Evolutionary conservation across 2,888 invertebrate species (phyloP).

Genomic region (Cordylochernes scorpioides): DNA sequence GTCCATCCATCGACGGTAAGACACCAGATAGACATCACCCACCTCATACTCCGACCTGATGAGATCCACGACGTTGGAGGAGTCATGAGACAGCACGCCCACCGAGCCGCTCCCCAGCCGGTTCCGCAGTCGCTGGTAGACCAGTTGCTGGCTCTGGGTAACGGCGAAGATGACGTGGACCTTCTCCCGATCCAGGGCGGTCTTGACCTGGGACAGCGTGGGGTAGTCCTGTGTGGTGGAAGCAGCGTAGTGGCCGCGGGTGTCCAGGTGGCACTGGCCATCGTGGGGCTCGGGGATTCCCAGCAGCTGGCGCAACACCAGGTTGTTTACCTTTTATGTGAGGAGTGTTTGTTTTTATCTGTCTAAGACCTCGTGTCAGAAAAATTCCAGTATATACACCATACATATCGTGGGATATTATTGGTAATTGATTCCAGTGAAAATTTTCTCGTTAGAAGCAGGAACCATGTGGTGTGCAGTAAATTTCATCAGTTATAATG

Average conservation of each 20-base stretch:
- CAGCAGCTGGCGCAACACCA: conserved; percentile 38
- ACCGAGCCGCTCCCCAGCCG: conserved; percentile 80
- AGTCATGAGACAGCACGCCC: conserved; percentile 66
- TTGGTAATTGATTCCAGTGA: too few species aligned
- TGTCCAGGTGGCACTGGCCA: conserved; percentile 56
- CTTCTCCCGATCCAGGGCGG: conserved; percentile 57
- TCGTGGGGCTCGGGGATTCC: conserved; percentile 81
- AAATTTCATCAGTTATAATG: too few species aligned
- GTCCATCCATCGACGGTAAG: background rate
- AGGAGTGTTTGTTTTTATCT: background rate
- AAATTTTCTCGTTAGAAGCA: too few species aligned
- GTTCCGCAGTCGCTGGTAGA: conserved; percentile 52
- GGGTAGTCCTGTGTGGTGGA: conserved; percentile 76
- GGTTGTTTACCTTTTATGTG: background rate
- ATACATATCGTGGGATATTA: too few species aligned
- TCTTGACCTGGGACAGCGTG: conserved; percentile 61
- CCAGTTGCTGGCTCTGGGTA: conserved; percentile 49
- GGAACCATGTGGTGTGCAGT: too few species aligned
- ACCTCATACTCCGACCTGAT: conserved; percentile 60
- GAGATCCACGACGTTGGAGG: conserved; percentile 79
- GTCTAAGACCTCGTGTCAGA: background rate
- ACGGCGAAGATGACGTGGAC: conserved; percentile 96
- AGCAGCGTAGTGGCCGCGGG: conserved; percentile 42
- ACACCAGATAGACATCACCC: conserved; percentile 1
- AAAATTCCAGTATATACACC: background rate